Conservation (phyloP, 2,797 vertebrate species). For the Xenopus petersii region DNA sequence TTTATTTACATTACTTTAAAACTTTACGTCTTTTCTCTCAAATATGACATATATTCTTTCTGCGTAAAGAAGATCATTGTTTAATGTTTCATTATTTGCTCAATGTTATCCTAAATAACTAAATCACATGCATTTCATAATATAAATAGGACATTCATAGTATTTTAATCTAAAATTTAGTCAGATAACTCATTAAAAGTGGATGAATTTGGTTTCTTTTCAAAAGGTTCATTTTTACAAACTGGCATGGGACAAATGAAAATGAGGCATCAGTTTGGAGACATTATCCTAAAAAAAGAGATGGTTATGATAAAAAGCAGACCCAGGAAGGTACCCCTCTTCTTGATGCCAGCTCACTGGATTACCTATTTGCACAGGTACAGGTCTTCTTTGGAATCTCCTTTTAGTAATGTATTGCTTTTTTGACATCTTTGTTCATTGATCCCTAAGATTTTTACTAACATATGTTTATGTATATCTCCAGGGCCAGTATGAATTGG, state of each 20-base stretch:
- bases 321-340: slow-evolving; percentile 82
- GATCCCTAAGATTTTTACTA: not conserved
- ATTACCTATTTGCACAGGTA: slow-evolving; percentile 94
- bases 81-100: too few relatives aligned
- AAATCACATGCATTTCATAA: too few relatives aligned
- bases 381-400: not conserved
- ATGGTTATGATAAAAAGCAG: slow-evolving; percentile 67
- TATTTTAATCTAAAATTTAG: too few relatives aligned
- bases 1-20: too few relatives aligned
- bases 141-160: too few relatives aligned
- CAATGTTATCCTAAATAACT: too few relatives aligned
- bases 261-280: slow-evolving; percentile 87
- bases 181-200: too few relatives aligned
- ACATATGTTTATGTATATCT: not conserved
- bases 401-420: too few relatives aligned
- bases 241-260: slow-evolving; percentile 96
- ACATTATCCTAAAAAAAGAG: slow-evolving; percentile 82
- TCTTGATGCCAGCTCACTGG: slow-evolving; percentile 81
- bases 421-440: too few relatives aligned
- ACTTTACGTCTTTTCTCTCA: too few relatives aligned
- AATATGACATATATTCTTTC: too few relatives aligned
- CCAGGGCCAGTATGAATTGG: slow-evolving; percentile 90
- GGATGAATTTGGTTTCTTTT: not conserved
- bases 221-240: slow-evolving; percentile 90
- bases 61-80: too few relatives aligned